Conservation (phyloP, 2,113 vertebrate species). For the Illadopsis cleaveri region DNA sequence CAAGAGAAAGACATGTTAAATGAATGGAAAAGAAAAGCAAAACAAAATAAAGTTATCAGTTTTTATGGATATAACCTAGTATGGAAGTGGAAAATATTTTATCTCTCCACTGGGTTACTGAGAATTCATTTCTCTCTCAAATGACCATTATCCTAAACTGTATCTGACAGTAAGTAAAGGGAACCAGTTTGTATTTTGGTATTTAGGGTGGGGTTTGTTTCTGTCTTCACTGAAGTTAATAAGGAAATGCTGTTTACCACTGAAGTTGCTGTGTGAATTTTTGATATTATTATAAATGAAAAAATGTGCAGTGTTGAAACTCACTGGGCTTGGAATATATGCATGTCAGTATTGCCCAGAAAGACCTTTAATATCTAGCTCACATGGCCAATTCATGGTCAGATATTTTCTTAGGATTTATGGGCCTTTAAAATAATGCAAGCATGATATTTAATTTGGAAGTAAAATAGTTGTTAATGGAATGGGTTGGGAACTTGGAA, state of each 20-base stretch:
- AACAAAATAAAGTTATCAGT: background rate
- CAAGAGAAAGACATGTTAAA: background rate
- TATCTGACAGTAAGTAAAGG: background rate
- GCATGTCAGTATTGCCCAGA: background rate
- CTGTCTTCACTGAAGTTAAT: background rate
- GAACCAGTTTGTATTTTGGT: background rate
- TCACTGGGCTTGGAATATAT: background rate
- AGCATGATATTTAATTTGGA: background rate
- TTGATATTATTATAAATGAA: background rate
- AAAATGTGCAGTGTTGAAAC: background rate
- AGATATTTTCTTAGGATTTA: background rate
- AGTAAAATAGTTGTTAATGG: background rate
- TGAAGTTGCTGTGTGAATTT: background rate
- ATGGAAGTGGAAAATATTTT: background rate
- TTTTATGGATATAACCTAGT: background rate
- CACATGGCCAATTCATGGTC: background rate
- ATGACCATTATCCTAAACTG: background rate
- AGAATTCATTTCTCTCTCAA: background rate
- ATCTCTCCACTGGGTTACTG: background rate
- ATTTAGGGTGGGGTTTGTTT: conserved; percentile 1
- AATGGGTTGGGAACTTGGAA: background rate
- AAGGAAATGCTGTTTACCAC: background rate
- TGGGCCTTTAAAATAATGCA: background rate
- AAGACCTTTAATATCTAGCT: background rate
- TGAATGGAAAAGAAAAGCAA: background rate